These are phyloP conservation scores for Mantis religiosa DNA, from an alignment of 2,888 invertebrate species.

Conservation along the genomic window DNA sequence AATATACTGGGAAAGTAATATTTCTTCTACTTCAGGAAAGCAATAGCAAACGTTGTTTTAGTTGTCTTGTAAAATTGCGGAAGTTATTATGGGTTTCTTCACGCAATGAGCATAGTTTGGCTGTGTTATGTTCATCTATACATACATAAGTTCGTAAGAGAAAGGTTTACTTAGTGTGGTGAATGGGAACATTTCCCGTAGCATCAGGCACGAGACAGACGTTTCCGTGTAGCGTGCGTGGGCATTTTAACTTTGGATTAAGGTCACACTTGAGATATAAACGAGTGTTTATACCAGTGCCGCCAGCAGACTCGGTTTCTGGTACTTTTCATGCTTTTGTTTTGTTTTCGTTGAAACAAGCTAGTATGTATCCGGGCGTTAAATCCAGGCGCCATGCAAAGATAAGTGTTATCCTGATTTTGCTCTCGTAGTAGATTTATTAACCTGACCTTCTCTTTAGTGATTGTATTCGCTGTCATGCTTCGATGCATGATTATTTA, in stretches of 20 bases:
- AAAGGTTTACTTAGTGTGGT: not conserved
- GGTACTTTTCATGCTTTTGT: not conserved
- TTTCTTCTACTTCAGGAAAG: no score
- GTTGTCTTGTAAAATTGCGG: no score
- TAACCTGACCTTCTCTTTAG: not conserved
- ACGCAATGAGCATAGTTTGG: no score
- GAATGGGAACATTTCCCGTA: not conserved
- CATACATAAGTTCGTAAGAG: no score
- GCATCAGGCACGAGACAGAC: not conserved
- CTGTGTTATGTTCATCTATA: no score
- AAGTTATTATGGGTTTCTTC: no score
- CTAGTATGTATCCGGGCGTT: not conserved
- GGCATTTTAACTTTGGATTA: not conserved
- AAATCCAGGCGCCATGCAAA: not conserved
- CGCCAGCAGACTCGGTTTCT: not conserved
- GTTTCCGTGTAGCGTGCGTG: not conserved
- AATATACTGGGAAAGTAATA: no score
- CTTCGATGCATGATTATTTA: no score
- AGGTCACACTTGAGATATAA: not conserved
- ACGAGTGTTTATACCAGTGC: not conserved
- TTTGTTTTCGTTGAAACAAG: not conserved
- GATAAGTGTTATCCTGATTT: not conserved
- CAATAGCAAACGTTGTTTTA: no score
- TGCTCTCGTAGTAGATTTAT: not conserved
- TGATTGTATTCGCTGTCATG: not conserved